Evolutionary conservation across 2,797 vertebrate genomes (phyloP).

Genomic region (Acomys russatus): DNA sequence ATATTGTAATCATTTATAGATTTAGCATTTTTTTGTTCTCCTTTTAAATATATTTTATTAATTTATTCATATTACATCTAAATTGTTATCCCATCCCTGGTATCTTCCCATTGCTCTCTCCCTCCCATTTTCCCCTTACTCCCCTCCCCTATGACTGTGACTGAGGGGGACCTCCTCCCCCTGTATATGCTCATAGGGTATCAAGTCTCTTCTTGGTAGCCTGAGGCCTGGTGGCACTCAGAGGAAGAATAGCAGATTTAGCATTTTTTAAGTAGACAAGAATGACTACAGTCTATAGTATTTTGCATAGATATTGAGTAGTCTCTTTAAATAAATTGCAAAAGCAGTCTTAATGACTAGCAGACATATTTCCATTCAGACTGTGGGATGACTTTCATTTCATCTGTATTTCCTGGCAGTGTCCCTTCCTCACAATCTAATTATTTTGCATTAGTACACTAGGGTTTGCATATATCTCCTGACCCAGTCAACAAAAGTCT

Average conservation of each 20-base stretch:
- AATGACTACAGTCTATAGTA: background rate
- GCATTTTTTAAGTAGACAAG: background rate
- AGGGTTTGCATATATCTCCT: slow-evolving; percentile 57
- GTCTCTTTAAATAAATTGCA: background rate
- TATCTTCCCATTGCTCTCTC: no score
- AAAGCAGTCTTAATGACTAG: slow-evolving; percentile 11
- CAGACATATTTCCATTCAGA: slow-evolving; percentile 46
- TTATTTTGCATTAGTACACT: slow-evolving; percentile 39
- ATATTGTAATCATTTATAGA: background rate
- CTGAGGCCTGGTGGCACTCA: no score
- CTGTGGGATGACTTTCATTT: slow-evolving; percentile 42
- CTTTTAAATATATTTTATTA: no score
- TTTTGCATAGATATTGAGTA: background rate
- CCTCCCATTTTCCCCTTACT: no score
- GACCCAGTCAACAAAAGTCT: slow-evolving; percentile 53
- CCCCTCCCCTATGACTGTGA: no score
- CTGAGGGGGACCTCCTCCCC: no score
- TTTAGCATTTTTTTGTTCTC: background rate
- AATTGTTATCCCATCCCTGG: no score
- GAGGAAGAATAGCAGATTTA: background rate
- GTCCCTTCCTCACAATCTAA: slow-evolving; percentile 46
- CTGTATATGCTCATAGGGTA: no score
- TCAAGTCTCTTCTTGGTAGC: no score
- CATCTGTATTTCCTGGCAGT: background rate
- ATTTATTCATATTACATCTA: no score